Base-by-base conservation (phyloP, 2,888 invertebrate genomes). In the Drosophila monieri region DNA sequence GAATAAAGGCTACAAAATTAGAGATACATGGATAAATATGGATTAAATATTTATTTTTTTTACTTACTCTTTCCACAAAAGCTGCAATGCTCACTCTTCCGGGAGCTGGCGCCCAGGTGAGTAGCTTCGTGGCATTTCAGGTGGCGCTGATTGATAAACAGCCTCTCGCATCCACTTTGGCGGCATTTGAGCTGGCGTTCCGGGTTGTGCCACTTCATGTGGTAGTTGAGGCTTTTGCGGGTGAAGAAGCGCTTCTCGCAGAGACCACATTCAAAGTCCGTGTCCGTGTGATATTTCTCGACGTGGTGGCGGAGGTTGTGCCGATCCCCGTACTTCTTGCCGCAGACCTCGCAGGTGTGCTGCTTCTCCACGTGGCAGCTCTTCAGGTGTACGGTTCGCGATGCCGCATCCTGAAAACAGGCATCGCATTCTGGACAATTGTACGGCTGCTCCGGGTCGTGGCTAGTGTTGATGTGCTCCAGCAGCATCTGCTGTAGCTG, bases 191-290 rank as follows among this genome's bases (percentile, higher is more conserved):
- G 62, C 60, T 89, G 89, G 3, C 84, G 78, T 21, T 88, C 81
- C 15, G 89, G 89, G 55, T 85, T 88, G 49, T 89, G 89, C 89
- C 89, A 89, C 52, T 88, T 90, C 84, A 86, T 90, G 59, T 89
- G 89, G 52, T 89, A 89, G 39, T 85, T 90, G 3, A 90, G 72
- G 43, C 90, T 90, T 57, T 90, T 89, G 6, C 88, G 80, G 3
- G 90, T 88, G 30, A 89, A 87, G 65, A 90, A 89, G n/a, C 88
- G 89, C 46, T 90, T 90, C 18, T 80, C 90, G 27, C 89, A 89
- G 44, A 81, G 57, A 1, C 59, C 73, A 64, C 89, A 89, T 60
- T 89, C 90, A 23, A 89, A 89, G 67, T 89, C 89, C 21, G 84
- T 85, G 12, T 90, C 90, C 46, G 89, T 85, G 57, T 89, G 89